phyloP scores from a whole-genome alignment of 2,888 invertebrate species.

The Rhagonycha lutea region DNA sequence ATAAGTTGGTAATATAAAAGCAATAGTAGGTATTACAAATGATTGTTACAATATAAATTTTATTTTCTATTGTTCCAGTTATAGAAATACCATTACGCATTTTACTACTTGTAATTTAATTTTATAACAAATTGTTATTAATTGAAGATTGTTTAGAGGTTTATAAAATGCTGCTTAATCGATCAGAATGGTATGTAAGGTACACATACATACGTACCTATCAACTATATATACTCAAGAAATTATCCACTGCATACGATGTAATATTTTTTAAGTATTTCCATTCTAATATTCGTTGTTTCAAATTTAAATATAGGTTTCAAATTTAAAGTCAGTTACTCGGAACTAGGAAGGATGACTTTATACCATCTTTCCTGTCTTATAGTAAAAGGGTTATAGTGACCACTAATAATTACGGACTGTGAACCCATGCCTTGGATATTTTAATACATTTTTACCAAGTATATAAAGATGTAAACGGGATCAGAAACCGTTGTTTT shows the following conservation, averaged over 20 bases:
- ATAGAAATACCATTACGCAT: neutral
- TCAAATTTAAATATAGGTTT: neutral
- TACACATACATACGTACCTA: too few relatives aligned
- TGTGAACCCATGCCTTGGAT: neutral
- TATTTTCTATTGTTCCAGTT: constrained; percentile 15
- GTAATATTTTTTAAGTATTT: neutral
- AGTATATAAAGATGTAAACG: constrained; percentile 14
- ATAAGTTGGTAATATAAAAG: neutral
- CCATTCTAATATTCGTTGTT: neutral
- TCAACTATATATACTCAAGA: neutral
- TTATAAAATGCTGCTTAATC: neutral
- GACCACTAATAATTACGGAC: neutral
- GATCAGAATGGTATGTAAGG: neutral
- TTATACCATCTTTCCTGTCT: neutral
- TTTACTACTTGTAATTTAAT: neutral
- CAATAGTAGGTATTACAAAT: neutral
- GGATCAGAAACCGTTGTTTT: constrained; percentile 37
- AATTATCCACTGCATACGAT: neutral
- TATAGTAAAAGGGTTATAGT: neutral
- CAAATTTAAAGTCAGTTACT: neutral
- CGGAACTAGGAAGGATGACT: neutral
- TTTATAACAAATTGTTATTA: neutral
- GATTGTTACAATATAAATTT: constrained; percentile 4
- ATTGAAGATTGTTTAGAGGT: neutral
- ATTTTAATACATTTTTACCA: neutral